Base-by-base conservation (phyloP, 1,140 invertebrate species). In the Zaprionus capensis region DNA sequence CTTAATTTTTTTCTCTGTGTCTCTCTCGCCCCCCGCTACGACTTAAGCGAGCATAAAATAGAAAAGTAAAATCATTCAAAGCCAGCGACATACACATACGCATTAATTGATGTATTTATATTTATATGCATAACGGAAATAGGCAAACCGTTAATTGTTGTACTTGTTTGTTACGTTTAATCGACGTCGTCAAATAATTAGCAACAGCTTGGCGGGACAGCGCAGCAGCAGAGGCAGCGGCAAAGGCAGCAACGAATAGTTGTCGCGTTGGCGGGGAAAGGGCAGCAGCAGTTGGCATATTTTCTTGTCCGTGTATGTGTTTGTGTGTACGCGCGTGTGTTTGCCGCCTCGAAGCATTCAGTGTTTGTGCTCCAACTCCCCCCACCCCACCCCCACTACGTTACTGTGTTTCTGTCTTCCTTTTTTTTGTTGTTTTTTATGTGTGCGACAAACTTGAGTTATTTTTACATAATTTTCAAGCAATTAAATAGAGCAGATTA, bases 221-320 rank as follows among this genome's bases (percentile, higher is more conserved):
- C 22, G 22, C n/a, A n/a, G 15, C 26, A 31, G 14, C 53, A 28
- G 22, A 11, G 9, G 20, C 51, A 53, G 20, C 41, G 15, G 26
- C 26, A 5, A 0, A 14, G 51, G 41, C 5, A 14, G 6, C 6
- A 24, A 5, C 9, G 26, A 15, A 46, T 68, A 36, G 66, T 68
- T 34, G 66, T 36, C 24, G 34, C 20, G 58, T 28, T 34, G 26
- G 44, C 17, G 31, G 17, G 41, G 7, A 36, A 73, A 62, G 28
- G 24, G 31, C 31, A 20, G 51, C 44, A 20, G 67, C 58, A 58
- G 57, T 26, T 83, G 81, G 81, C 81, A 83, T 81, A 84, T 83
- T 84, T 80, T 72, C 49, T 78, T 81, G 62, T 17, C 51, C 59
- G 36, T 76, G 57, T 76, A 41, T 67, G 65, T 61, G 38, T 17